phyloP scores from a whole-genome alignment of 2,797 vertebrate species.

The Pelodytes ibericus region DNA sequence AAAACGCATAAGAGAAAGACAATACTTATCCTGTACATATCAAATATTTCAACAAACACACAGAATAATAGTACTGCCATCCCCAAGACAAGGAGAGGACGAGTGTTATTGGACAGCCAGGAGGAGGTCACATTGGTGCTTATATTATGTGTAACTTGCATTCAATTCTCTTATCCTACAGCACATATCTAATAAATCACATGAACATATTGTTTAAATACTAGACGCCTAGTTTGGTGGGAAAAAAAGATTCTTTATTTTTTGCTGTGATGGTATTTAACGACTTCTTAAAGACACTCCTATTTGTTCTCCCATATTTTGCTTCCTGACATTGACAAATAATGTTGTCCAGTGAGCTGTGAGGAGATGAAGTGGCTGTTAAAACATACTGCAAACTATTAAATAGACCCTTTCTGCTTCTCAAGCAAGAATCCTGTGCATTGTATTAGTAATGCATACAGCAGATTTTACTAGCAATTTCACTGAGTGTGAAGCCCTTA shows the following conservation, averaged over 20 bases:
- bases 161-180: slow-evolving; percentile 5
- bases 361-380: slow-evolving; percentile 41
- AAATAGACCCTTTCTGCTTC: slow-evolving; percentile 54
- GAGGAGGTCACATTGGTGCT: not conserved
- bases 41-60: not conserved
- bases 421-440: slow-evolving; percentile 46
- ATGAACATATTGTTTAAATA: slow-evolving; percentile 21
- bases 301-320: slow-evolving; percentile 51
- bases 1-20: not conserved
- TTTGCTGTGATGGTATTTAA: slow-evolving; percentile 46
- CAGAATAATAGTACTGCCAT: not conserved
- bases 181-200: slow-evolving; percentile 12
- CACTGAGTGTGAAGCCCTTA: slow-evolving; percentile 19
- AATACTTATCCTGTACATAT: not conserved
- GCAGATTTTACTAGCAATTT: slow-evolving; percentile 33
- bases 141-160: not conserved
- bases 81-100: not conserved
- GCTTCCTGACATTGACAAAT: slow-evolving; percentile 55
- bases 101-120: not conserved
- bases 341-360: slow-evolving; percentile 53
- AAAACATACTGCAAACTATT: slow-evolving; percentile 54
- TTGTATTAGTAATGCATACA: slow-evolving; percentile 49
- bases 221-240: slow-evolving; percentile 24
- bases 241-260: slow-evolving; percentile 19
- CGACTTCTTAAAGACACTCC: slow-evolving; percentile 42